Base-by-base conservation (phyloP, 1,140 invertebrate species). In the Lasaia peninsularis region DNA sequence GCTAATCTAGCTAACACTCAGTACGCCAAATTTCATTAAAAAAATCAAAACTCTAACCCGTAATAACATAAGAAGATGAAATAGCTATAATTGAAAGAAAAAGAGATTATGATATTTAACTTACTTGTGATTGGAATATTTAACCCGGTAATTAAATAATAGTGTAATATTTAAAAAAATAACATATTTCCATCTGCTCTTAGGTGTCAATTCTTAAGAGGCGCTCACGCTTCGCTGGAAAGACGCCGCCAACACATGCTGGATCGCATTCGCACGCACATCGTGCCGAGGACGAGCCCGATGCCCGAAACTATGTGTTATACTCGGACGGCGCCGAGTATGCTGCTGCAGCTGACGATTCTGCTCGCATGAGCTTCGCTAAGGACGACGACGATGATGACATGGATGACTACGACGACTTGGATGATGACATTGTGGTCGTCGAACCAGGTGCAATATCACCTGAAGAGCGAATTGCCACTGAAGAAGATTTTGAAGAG, bases 401-500 rank as follows among this genome's bases (percentile, higher is more conserved):
- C 54, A 80, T 81, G 5, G 86, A 89, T 44, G 86, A 89, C 40
- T 74, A 84, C 20, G 76, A 80, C 4, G 85, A 90, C 35, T 89
- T 91, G 11, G 91, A 92, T 53, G 91, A 92, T 8, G 92, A 92
- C 58, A 90, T 93, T 6, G 91, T 93, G 0, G 90, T 93, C 2
- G 91, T 93, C 0, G 92, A 93, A 63, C 90, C 91, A 0, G 86
- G 81, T 4, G 86, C 88, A 0, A 92, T 92, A 61, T 92, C 92
- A 0, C 92, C 92, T 0, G 91, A 93, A 56, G 91, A 92, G 50
- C 89, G 91, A 18, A 90, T 92, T 35, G 90, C 91, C 0, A 93
- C 92, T 5, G 91, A 92, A 64, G 91, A 92, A 69, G 91, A 92
- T 69, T 92, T 92, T 50, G 88, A 92, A 48, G 91, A 93, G 62